Evolutionary conservation across 2,888 invertebrate genomes (phyloP).

Genomic region (Atethmia centrago): DNA sequence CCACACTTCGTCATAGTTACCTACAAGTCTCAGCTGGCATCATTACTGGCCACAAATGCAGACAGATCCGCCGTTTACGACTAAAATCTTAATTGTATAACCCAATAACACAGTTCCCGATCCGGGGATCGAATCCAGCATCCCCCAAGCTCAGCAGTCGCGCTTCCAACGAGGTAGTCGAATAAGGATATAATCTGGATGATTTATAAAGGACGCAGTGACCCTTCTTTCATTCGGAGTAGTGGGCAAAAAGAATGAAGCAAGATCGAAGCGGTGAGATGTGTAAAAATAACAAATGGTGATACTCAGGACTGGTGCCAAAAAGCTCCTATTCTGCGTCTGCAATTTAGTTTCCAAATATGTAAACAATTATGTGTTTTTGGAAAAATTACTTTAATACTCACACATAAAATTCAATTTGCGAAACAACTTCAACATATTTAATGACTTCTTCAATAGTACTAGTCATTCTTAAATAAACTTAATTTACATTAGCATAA

Average conservation of each 20-base stretch:
- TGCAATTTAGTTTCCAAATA: background rate
- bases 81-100: background rate
- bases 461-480: too few relatives aligned
- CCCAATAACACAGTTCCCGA: background rate
- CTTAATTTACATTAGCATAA: too few relatives aligned
- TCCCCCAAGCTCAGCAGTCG: too few relatives aligned
- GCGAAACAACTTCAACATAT: background rate
- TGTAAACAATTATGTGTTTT: background rate
- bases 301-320: background rate
- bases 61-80: background rate
- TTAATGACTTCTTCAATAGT: too few relatives aligned
- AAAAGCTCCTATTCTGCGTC: background rate
- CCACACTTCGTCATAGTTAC: background rate
- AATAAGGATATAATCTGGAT: slow-evolving; percentile 34
- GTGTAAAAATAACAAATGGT: slow-evolving; percentile 33
- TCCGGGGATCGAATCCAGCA: background rate
- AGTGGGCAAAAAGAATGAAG: slow-evolving; percentile 32
- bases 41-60: background rate
- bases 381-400: background rate
- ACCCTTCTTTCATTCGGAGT: slow-evolving; percentile 19
- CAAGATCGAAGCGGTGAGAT: slow-evolving; percentile 18
- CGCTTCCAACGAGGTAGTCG: background rate
- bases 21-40: background rate
- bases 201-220: slow-evolving; percentile 40
- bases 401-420: background rate